Conservation (phyloP, 2,797 vertebrate genomes). For the Chaetodon trifasciatus region DNA sequence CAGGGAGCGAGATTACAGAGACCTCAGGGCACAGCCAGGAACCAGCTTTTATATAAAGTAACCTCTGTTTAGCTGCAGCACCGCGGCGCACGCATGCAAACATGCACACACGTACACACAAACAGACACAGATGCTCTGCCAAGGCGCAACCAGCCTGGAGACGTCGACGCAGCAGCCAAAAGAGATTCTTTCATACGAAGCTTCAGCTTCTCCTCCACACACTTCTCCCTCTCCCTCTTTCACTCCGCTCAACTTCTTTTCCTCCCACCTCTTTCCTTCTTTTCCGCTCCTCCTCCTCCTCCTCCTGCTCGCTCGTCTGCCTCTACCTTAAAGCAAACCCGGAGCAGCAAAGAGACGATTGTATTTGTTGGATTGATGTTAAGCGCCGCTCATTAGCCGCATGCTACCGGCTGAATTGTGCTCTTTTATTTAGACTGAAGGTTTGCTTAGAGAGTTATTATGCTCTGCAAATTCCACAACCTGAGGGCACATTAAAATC, state of each 20-base stretch:
- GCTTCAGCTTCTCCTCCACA: slow-evolving; percentile 31
- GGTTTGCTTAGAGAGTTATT: slow-evolving; percentile 34
- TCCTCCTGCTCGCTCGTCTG: background rate
- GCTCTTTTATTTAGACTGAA: slow-evolving; percentile 47
- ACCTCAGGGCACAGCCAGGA: slow-evolving; percentile 81
- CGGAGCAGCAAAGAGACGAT: slow-evolving; percentile 21
- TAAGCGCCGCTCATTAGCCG: slow-evolving; percentile 51
- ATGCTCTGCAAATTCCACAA: slow-evolving; percentile 44
- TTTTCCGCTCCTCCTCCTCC: background rate
- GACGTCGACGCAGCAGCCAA: slow-evolving; percentile 57
- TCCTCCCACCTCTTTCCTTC: background rate
- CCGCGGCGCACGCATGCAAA: slow-evolving; percentile 70
- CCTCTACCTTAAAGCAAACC: slow-evolving; percentile 29
- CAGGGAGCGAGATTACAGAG: slow-evolving; percentile 81
- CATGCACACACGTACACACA: slow-evolving; percentile 34
- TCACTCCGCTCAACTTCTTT: background rate
- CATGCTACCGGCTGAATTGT: slow-evolving; percentile 31
- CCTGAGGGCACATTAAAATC: slow-evolving; percentile 26
- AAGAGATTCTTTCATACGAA: slow-evolving; percentile 69
- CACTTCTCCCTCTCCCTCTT: slow-evolving; percentile 7
- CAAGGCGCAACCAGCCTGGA: slow-evolving; percentile 58
- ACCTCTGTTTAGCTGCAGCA: slow-evolving; percentile 85
- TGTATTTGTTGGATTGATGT: slow-evolving; percentile 46
- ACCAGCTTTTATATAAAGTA: slow-evolving; percentile 87
- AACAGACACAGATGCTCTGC: slow-evolving; percentile 46